Percentiles rank a stretch among this genome's conserved stretches.
These are phyloP conservation scores for Rhagologus leucostigma DNA, from an alignment of 2,113 vertebrate species.

Conservation along the genomic window DNA sequence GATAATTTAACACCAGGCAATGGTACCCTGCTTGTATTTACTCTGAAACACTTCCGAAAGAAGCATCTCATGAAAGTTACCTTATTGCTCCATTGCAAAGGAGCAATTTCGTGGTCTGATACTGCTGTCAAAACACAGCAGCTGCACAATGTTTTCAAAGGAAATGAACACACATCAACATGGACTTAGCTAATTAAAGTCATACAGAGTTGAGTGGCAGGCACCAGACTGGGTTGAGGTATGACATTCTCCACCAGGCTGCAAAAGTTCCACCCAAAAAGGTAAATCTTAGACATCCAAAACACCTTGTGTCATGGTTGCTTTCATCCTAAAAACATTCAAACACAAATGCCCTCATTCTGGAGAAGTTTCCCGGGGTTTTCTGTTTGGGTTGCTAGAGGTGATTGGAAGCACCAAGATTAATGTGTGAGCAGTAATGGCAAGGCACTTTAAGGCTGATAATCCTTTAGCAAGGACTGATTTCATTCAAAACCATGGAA, in stretches of 20 bases:
- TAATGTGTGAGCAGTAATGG: neutral
- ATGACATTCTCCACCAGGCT: neutral
- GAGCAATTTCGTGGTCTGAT: neutral
- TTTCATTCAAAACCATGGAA: neutral
- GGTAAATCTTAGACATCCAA: neutral
- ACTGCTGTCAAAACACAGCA: neutral
- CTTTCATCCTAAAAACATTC: neutral
- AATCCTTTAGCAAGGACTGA: neutral
- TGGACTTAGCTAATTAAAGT: neutral
- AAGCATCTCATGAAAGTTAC: neutral
- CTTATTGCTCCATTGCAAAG: neutral
- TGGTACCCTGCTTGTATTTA: neutral
- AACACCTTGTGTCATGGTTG: neutral
- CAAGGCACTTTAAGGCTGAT: neutral
- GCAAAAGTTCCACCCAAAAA: neutral
- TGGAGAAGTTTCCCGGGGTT: neutral
- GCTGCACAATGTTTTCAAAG: neutral
- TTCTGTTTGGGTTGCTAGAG: neutral
- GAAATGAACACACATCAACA: neutral
- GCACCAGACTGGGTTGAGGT: neutral
- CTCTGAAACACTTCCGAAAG: neutral
- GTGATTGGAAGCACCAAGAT: neutral
- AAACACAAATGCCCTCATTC: neutral
- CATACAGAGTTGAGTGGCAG: neutral
- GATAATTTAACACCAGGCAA: neutral